Conservation (phyloP, 2,888 invertebrate genomes). For the Andricus quercusramuli region DNA sequence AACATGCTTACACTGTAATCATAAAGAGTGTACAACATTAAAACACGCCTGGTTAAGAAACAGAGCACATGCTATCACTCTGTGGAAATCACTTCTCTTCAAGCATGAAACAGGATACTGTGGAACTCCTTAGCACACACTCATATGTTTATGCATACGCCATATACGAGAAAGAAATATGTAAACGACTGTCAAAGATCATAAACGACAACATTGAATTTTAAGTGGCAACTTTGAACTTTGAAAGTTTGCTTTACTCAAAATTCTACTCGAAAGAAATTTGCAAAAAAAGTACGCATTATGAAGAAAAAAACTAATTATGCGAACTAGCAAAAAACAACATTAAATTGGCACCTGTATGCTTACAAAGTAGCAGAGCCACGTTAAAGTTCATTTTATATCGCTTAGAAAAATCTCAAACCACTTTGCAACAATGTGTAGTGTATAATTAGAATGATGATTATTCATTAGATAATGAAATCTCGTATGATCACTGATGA, state of each 20-base stretch:
- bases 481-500: not conserved
- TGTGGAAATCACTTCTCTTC: conserved; percentile 11
- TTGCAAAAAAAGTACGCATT: not conserved
- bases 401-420: not conserved
- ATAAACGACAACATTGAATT: conserved; percentile 19
- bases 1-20: conserved; percentile 26
- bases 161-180: conserved; percentile 7
- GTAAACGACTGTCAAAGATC: conserved; percentile 29
- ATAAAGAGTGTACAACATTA: conserved; percentile 35
- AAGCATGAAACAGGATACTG: conserved; percentile 36
- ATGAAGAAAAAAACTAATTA: not conserved
- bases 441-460: not conserved
- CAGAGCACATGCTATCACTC: conserved; percentile 13
- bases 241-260: not conserved
- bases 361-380: not conserved
- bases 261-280: not conserved
- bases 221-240: conserved; percentile 17
- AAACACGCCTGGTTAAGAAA: conserved; percentile 28
- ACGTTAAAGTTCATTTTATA: not conserved
- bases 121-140: not conserved
- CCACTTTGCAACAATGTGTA: not conserved
- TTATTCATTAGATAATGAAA: not conserved
- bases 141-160: conserved; percentile 7
- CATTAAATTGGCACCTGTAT: not conserved
- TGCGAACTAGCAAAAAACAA: not conserved